Evolutionary conservation across 2,888 invertebrate genomes (phyloP), one percentile per base, ranked within the genome.

Genomic region (Adelognathus sp.): DNA sequence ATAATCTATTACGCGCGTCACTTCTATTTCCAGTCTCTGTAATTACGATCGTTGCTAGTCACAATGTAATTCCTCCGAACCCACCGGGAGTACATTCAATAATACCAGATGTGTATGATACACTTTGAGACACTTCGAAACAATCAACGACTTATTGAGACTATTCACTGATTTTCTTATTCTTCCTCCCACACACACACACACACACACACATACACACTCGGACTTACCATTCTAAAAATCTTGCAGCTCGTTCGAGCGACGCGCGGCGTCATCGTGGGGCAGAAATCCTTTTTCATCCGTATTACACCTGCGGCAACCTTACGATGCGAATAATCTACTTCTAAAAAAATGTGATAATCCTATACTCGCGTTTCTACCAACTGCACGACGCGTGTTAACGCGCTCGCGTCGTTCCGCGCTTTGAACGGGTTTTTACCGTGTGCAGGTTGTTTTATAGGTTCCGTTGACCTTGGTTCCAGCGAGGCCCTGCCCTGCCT

Each of bases 391-490:
- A 60, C 67, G 79, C 77, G 76, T 83, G 82, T 80, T 80, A 64
- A 76, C 83, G 77, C 82, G 82, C 78, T 82, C 85, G 83, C 82
- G 77, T 82, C 84, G 79, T 83, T 67, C 67, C 82, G 80, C 85
- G 79, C 82, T 85, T 86, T 86, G 86, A 79, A 83, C 85, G 81
- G 81, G 84, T 86, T 86, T 85, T 83, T 84, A 84, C 81, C 78
- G 81, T 72, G 69, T 76, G 83, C 86, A 83, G 84, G 86, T 86
- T 67, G 83, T 88, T 86, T 88, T 89, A 88, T 88, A 88, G 87
- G 82, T 85, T 88, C 80, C 80, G 88, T 85, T 88, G 87, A 88
- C 88, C 88, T 88, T 88, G 88, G 79, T 83, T 84, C 82, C 69
- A 79, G 72, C 76, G 78, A 80, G 81, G 83, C 84, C 81, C 82